Evolutionary conservation across 2,888 invertebrate genomes (phyloP), one percentile per base, ranked within the genome.

Genomic region (Epirrita christyi): DNA sequence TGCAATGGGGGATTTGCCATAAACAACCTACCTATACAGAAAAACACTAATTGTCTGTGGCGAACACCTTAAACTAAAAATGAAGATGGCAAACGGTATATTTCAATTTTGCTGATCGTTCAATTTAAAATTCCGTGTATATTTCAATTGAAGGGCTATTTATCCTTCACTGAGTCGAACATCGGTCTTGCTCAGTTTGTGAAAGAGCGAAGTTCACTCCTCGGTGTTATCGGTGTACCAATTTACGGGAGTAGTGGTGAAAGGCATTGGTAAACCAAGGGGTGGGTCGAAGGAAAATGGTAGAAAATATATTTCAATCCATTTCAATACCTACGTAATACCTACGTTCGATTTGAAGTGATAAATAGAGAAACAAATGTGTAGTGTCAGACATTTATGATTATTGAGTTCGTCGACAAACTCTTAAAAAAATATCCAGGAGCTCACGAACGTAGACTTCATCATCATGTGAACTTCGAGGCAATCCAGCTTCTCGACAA

Each of bases 151-250:
- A 42, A 54, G 36, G 15, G 41, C 47, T 55, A 62, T 61, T 59
- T 57, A 59, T 64, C 55, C 42, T 53, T 48, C 48, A 34, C 51
- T 21, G 21, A 55, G 56, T 56, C 50, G 61, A 56, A 53, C 63
- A 63, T 67, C 66, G 53, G 64, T 71, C 63, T 66, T 62, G 64
- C 59, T 63, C 66, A 69, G 69, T 69, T 69, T 70, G 62, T 55
- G 59, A 61, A 59, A 67, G 62, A 59, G 64, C 63, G 59, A 60
- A 64, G 69, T 67, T 64, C 58, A 51, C 43, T 54, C 44, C 38
- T 58, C 53, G 49, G 57, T 57, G 54, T 34, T 59, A 50, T 52
- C 52, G 49, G 52, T 42, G 32, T 49, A 54, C 53, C 58, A 50
- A 54, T 59, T 49, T 32, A 41, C 55, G 40, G 56, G 50, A 61